Evolutionary conservation across 2,888 invertebrate species (phyloP).

Genomic region (Agonum fuliginosum): DNA sequence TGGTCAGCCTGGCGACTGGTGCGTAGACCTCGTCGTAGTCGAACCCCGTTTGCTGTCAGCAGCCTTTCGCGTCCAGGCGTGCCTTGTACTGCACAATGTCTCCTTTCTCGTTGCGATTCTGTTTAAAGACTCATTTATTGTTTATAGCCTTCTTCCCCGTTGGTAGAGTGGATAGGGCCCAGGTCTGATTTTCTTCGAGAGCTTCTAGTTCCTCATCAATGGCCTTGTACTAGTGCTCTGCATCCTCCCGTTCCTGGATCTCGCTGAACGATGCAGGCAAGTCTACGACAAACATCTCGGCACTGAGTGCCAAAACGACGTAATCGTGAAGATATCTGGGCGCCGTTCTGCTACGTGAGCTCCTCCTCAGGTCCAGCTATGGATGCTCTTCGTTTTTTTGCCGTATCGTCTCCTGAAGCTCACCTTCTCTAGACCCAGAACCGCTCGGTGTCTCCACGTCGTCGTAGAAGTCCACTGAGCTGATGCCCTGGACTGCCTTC

Average conservation of each 20-base stretch:
- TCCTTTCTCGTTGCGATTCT: slow-evolving; percentile 64
- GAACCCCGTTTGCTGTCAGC: slow-evolving; percentile 61
- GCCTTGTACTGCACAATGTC: slow-evolving; percentile 64
- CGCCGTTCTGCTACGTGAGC: background rate
- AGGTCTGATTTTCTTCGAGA: slow-evolving; percentile 21
- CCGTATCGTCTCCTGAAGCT: background rate
- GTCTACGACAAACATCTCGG: slow-evolving; percentile 43
- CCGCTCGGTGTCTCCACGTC: background rate
- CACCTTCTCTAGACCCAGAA: background rate
- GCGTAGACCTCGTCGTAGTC: slow-evolving; percentile 56
- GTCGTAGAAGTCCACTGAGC: background rate
- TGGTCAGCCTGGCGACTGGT: slow-evolving; percentile 54
- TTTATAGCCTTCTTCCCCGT: slow-evolving; percentile 32
- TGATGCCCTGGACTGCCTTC: background rate
- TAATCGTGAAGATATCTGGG: slow-evolving; percentile 23
- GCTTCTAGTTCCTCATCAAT: slow-evolving; percentile 16
- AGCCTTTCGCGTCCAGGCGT: slow-evolving; percentile 66
- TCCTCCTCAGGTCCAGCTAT: background rate
- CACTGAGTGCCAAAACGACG: slow-evolving; percentile 2
- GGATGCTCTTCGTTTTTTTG: background rate
- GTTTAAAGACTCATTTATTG: slow-evolving; percentile 60
- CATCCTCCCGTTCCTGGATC: slow-evolving; percentile 39
- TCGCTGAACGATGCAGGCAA: slow-evolving; percentile 28
- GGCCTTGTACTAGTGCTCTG: slow-evolving; percentile 16
- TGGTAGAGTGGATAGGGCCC: background rate